Base-by-base conservation (phyloP, 2,113 vertebrate genomes). In the Aplodontia rufa region DNA sequence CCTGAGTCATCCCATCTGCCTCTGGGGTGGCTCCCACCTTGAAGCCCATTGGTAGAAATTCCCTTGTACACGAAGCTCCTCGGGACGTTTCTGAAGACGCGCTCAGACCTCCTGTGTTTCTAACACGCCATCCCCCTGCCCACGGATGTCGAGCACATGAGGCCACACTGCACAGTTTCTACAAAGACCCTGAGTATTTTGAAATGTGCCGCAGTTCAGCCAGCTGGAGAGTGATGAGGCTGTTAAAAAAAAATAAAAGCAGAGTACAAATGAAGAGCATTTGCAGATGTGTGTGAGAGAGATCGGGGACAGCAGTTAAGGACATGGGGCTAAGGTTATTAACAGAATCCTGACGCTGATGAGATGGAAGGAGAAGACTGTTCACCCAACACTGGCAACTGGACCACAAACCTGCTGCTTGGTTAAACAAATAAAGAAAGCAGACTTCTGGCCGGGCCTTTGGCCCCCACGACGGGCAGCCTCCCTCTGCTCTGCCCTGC, bases 1-100 rank as follows among this genome's bases (percentile, higher is more conserved):
- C 90, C 94, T 94, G 90, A 97, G 96, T 80, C 87, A 93, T 93
- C 94, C 91, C 97, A 84, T 94, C 97, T 97, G 97, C 89, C 40
- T 55, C 82, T 93, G 94, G 85, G 88, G 64, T 32, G 72, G 20
- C 69, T 90, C 88, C 94, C 86, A 89, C 93, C 97, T 92, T 69
- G 82, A 74, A 93, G 55, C 37, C 91, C 62, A 78, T 13, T 26
- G 90, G 85, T 85, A 74, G 89, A 72, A 76, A 93, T 53, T 79
- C 64, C 83, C 94, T 88, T 91, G 71, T 89, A 72, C 69, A 82
- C 93, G 83, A 69, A 68, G 60, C n/a, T 68, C 78, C 91, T 87
- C 69, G 47, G 86, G 76, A 49, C 69, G 49, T 68, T 79, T 81
- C 81, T 55, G 71, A 76, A 87, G 79, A 87, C 71, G 53, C 32